These are phyloP conservation scores for Zosterops japonicus DNA, from an alignment of 2,113 vertebrate species.

Conservation along the genomic window DNA sequence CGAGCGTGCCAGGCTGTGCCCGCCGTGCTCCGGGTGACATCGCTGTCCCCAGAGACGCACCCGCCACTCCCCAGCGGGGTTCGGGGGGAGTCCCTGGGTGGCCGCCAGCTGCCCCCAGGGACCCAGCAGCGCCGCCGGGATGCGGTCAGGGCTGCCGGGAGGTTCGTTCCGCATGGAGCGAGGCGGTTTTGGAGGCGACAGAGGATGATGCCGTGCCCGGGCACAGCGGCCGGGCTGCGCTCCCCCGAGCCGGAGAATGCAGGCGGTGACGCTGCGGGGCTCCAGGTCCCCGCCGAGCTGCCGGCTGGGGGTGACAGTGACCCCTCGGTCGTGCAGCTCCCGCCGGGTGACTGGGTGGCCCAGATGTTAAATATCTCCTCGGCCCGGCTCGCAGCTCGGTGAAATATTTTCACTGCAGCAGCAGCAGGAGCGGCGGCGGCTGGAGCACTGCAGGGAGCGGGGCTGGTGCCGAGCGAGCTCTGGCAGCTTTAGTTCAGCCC, in stretches of 20 bases:
- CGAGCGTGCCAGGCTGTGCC: neutral
- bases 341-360: neutral
- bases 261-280: neutral
- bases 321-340: neutral
- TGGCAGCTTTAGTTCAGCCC: neutral
- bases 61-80: accelerated
- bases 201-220: neutral
- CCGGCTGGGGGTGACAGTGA: neutral
- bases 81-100: neutral
- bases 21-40: neutral
- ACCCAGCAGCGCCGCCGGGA: accelerated
- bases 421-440: neutral
- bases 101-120: neutral
- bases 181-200: accelerated
- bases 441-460: constrained; percentile 10
- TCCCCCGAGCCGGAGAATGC: neutral
- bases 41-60: neutral
- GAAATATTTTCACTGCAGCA: constrained; percentile 51
- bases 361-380: neutral
- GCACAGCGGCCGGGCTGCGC: neutral
- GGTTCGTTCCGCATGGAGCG: accelerated
- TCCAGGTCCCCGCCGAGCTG: neutral
- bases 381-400: neutral
- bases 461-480: neutral
- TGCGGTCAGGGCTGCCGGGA: accelerated